These are phyloP conservation scores for Falco berigora DNA, from an alignment of 2,797 vertebrate genomes.

Conservation along the genomic window DNA sequence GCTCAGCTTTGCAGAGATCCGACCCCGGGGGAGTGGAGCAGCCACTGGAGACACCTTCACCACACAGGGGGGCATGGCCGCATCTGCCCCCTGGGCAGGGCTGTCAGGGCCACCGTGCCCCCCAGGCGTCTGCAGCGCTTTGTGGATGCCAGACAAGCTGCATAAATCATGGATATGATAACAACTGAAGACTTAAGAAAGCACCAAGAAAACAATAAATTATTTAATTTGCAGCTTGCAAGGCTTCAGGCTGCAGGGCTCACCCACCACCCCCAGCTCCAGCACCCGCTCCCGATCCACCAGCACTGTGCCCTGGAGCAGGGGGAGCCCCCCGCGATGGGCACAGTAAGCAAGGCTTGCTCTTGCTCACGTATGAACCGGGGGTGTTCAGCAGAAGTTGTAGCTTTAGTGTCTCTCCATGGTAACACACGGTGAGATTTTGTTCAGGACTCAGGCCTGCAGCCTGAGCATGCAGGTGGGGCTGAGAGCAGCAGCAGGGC, in stretches of 20 bases:
- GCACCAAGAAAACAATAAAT: background rate
- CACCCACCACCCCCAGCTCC: background rate
- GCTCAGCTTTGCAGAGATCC: background rate
- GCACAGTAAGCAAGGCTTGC: background rate
- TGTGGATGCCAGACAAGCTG: background rate
- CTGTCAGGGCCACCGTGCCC: rapidly evolving
- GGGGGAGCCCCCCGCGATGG: rapidly evolving
- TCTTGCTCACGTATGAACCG: rapidly evolving
- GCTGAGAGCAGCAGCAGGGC: background rate
- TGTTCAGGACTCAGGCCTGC: background rate
- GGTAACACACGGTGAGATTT: background rate
- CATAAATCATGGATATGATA: background rate
- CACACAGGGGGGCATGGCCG: rapidly evolving
- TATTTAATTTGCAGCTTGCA: background rate
- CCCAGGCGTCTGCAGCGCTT: background rate
- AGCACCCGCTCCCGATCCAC: background rate
- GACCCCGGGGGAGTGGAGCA: background rate
- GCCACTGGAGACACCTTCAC: background rate
- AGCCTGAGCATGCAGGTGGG: background rate
- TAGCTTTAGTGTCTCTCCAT: background rate
- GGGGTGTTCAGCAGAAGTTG: background rate
- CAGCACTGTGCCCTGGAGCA: rapidly evolving
- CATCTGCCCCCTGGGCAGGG: rapidly evolving
- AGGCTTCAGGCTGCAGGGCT: background rate
- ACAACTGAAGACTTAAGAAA: background rate